These are phyloP conservation scores for Macrosiphum euphorbiae DNA, from an alignment of 2,888 invertebrate species.

Conservation along the genomic window DNA sequence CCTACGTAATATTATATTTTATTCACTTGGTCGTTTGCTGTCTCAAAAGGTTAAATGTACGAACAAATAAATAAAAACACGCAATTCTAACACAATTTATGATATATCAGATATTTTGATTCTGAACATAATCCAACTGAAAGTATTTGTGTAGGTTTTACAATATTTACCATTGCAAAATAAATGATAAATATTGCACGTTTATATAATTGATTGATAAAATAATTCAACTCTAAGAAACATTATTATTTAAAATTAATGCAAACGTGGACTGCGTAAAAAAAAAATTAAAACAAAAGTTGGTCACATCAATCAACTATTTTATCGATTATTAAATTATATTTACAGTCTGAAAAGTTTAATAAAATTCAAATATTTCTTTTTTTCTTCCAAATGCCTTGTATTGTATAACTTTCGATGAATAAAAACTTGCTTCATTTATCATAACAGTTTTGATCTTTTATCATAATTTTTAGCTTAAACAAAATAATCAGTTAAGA, in stretches of 20 bases:
- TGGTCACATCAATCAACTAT: slow-evolving; percentile 6
- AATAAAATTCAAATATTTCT: not conserved
- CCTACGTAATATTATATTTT: not conserved
- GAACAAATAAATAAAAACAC: not conserved
- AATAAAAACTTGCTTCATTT: slow-evolving; percentile 10
- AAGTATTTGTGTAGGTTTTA: not conserved
- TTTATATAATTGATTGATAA: not conserved
- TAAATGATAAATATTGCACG: not conserved
- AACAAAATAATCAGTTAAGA: not conserved
- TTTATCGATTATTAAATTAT: not conserved
- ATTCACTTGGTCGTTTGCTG: not conserved
- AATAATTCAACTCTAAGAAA: not conserved
- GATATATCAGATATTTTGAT: not conserved
- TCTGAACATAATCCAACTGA: not conserved
- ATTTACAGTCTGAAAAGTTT: not conserved
- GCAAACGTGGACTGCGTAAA: not conserved
- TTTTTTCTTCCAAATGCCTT: not conserved
- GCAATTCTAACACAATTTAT: not conserved
- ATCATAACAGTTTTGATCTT: not conserved
- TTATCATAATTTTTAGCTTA: not conserved
- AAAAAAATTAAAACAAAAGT: not conserved
- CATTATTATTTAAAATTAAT: not conserved
- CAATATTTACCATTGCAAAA: not conserved
- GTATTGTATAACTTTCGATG: not conserved
- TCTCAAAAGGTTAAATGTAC: not conserved